Conservation (phyloP, 2,113 vertebrate genomes). For the Callaeas wilsoni region DNA sequence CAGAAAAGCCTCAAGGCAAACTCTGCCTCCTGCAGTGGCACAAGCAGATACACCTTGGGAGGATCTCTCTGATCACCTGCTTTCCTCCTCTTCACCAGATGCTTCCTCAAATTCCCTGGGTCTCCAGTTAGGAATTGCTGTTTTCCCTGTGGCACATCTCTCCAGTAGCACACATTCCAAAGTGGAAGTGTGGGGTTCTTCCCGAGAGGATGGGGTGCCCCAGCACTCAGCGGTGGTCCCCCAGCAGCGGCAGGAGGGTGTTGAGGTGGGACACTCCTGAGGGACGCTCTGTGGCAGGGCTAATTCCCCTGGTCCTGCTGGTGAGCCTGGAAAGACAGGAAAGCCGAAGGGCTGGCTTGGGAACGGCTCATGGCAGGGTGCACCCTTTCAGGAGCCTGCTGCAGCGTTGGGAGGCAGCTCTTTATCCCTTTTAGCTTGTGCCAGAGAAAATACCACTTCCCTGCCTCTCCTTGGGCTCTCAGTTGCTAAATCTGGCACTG, state of each 20-base stretch:
- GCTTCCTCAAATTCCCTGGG: neutral
- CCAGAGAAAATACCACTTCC: neutral
- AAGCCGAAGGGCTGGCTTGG: neutral
- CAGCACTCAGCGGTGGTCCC: rapidly evolving
- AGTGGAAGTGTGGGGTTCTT: neutral
- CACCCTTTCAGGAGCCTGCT: neutral
- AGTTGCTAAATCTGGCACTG: neutral
- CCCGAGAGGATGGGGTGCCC: neutral
- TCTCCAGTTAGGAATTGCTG: neutral
- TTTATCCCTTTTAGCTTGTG: neutral
- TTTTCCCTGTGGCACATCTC: neutral
- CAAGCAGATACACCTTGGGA: neutral
- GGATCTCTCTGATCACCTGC: neutral
- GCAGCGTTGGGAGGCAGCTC: neutral
- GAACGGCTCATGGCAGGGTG: neutral
- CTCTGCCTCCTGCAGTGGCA: neutral
- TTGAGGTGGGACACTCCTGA: neutral
- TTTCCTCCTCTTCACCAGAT: neutral
- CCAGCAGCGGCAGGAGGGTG: neutral
- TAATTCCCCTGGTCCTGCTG: neutral
- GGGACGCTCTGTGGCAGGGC: neutral
- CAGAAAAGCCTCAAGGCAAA: neutral
- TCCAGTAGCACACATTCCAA: neutral
- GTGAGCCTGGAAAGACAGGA: slow-evolving; percentile 16
- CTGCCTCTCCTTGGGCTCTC: neutral